Evolutionary conservation across 2,888 invertebrate genomes (phyloP).

Genomic region (Andrena minutula): DNA sequence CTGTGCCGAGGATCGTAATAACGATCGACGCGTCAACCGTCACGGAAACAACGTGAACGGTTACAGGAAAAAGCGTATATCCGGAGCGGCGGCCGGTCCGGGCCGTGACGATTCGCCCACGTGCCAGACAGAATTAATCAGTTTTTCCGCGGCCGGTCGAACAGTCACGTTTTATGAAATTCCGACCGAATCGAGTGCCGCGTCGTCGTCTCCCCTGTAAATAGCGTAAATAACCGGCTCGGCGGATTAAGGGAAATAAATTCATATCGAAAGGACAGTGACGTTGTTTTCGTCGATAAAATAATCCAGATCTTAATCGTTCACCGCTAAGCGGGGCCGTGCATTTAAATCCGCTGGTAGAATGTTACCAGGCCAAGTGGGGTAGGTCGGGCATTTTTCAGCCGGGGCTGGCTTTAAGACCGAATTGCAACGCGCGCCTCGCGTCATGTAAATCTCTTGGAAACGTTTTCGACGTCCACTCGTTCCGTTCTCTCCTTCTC

Average conservation of each 20-base stretch:
- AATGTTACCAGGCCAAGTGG: slow-evolving; percentile 7
- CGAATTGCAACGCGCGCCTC: slow-evolving; percentile 17
- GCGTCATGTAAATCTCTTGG: slow-evolving; percentile 49
- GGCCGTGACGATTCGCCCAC: slow-evolving; percentile 16
- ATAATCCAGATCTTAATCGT: slow-evolving; percentile 45
- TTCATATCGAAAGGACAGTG: slow-evolving; percentile 13
- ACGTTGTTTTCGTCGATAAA: slow-evolving; percentile 19
- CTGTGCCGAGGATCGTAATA: slow-evolving; percentile 15
- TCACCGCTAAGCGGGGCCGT: background rate
- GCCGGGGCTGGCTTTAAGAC: slow-evolving; percentile 11
- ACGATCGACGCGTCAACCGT: slow-evolving; percentile 40
- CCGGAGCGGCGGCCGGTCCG: background rate
- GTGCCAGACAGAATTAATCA: slow-evolving; percentile 47
- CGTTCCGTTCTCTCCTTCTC: background rate
- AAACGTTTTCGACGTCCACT: slow-evolving; percentile 31
- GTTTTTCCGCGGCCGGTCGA: slow-evolving; percentile 23
- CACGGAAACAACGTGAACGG: slow-evolving; percentile 33
- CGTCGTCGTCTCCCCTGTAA: slow-evolving; percentile 17
- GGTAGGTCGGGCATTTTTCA: slow-evolving; percentile 25
- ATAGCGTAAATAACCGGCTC: slow-evolving; percentile 47
- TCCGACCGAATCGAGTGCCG: slow-evolving; percentile 32
- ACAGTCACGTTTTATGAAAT: slow-evolving; percentile 47
- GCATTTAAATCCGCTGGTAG: slow-evolving; percentile 34
- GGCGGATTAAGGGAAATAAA: slow-evolving; percentile 33
- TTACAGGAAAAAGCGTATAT: slow-evolving; percentile 32